Evolutionary conservation across 2,797 vertebrate species (phyloP).

Genomic region (Numenius phaeopus): DNA sequence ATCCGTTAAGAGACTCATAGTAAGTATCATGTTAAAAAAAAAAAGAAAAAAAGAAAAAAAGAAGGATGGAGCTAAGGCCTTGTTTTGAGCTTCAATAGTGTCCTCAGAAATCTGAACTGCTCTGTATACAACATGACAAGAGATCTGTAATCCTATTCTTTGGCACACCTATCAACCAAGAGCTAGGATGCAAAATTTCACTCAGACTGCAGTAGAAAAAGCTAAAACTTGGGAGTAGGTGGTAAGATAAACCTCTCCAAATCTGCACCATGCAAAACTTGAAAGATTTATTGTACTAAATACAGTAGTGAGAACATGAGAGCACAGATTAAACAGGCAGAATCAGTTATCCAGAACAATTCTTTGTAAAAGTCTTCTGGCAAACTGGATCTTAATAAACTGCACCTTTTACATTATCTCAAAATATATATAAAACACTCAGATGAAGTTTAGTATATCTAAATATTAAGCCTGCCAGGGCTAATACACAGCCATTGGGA

Average conservation of each 20-base stretch:
- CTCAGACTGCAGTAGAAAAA: not conserved
- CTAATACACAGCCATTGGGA: not conserved
- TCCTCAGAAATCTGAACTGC: not conserved
- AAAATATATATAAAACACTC: not conserved
- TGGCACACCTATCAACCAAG: not conserved
- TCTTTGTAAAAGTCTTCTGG: not conserved
- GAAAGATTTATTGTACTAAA: not conserved
- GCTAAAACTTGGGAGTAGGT: not conserved
- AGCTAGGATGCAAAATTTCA: not conserved
- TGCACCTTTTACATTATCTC: not conserved
- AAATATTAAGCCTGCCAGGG: not conserved
- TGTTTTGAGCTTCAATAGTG: not conserved
- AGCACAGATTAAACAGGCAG: not conserved
- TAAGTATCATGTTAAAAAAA: not conserved
- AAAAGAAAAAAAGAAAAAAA: too few relatives aligned
- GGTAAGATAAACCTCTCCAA: not conserved
- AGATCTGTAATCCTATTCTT: not conserved
- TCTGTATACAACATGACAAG: not conserved
- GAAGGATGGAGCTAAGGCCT: not conserved
- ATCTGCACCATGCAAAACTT: not conserved
- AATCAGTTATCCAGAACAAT: not conserved
- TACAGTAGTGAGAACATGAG: not conserved
- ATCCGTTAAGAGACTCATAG: not conserved
- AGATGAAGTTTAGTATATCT: not conserved
- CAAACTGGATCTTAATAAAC: not conserved